phyloP scores from a whole-genome alignment of 2,113 vertebrate genomes.

The Hoplias malabaricus region DNA sequence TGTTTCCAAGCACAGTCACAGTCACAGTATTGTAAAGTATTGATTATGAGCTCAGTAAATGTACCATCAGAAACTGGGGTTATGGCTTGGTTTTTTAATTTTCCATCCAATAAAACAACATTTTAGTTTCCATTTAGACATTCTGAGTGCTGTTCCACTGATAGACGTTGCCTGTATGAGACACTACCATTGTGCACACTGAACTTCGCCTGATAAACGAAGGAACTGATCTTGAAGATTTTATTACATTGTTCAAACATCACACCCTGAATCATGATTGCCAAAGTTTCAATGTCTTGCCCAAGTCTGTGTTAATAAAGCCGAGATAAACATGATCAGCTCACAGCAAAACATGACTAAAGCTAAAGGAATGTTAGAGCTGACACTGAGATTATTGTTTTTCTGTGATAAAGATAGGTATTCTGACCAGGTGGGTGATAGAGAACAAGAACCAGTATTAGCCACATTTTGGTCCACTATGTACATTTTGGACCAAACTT shows the following conservation, averaged over 20 bases:
- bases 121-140: too few species aligned
- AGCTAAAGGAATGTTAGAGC: not conserved
- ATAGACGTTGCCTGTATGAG: slow-evolving; percentile 81
- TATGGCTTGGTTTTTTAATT: too few species aligned
- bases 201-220: slow-evolving; percentile 83
- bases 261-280: slow-evolving; percentile 80
- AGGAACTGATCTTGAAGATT: slow-evolving; percentile 76
- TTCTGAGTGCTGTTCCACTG: too few species aligned
- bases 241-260: slow-evolving; percentile 77
- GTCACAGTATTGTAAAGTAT: not conserved
- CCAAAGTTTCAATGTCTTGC: slow-evolving; percentile 82
- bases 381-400: not conserved
- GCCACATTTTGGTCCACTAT: slow-evolving; percentile 82
- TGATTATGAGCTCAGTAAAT: not conserved
- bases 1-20: not conserved
- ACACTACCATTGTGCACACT: too few species aligned
- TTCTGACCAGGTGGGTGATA: slow-evolving; percentile 86
- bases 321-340: slow-evolving; percentile 24
- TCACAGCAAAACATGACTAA: slow-evolving; percentile 15
- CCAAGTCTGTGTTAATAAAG: slow-evolving; percentile 83
- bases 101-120: too few species aligned
- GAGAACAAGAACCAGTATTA: slow-evolving; percentile 85
- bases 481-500: too few species aligned
- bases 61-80: slow-evolving; percentile 68
- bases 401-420: slow-evolving; percentile 81